Conservation (phyloP, 2,888 invertebrate species). For the Trissonchulus latispiculum region DNA sequence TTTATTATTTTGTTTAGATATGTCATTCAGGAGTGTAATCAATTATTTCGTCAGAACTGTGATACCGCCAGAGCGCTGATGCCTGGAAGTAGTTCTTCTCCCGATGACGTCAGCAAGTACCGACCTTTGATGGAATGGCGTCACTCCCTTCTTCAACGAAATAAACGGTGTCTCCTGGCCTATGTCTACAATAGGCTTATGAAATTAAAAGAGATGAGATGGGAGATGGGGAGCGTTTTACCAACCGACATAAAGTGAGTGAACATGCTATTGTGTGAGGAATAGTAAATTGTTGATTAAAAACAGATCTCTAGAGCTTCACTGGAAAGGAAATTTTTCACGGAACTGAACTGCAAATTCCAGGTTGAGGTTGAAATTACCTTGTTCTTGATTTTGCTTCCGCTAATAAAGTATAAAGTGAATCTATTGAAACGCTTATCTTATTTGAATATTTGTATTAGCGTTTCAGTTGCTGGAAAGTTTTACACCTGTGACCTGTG, state of each 20-base stretch:
- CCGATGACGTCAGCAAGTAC: not conserved
- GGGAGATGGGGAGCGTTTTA: conserved; percentile 82
- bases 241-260: not conserved
- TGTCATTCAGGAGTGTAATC: not conserved
- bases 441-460: no score
- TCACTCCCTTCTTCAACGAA: conserved; percentile 73
- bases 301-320: no score
- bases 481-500: no score
- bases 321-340: no score
- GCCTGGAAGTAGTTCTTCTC: not conserved
- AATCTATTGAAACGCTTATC: no score
- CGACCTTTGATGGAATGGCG: conserved; percentile 42
- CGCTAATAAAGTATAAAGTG: no score
- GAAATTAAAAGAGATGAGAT: conserved; percentile 71
- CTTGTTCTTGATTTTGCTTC: no score
- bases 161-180: conserved; percentile 71
- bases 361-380: no score
- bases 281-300: no score
- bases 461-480: no score
- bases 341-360: no score
- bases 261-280: no score
- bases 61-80: not conserved
- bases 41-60: conserved; percentile 1
- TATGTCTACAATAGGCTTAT: conserved; percentile 63
- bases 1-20: not conserved